Base-by-base conservation (phyloP, 2,888 invertebrate species). In the Plagodis pulveraria region DNA sequence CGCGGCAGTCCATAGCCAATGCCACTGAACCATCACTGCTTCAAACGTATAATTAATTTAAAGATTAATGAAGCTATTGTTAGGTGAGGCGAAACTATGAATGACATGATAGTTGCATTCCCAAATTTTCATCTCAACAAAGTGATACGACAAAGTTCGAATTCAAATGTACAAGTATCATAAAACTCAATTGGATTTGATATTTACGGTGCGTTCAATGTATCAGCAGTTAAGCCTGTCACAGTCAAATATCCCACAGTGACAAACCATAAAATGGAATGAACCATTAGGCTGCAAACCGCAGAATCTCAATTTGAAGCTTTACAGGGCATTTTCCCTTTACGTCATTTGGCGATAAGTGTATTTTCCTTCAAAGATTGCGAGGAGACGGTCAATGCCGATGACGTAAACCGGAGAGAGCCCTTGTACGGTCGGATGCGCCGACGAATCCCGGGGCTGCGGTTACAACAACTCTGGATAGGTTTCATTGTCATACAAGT, bases 391-490 rank as follows among this genome's bases (percentile, higher is more conserved):
- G 34, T 42, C 45, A 81, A 70, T 73, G 78, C 63, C 69, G 63
- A 73, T 87, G 87, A 87, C 85, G 86, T 84, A 80, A 84, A 67
- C 69, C 12, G 45, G 38, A 38, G 63, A 38, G 73, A 84, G 92
- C 84, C 92, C 92, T 92, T 92, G 90, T 80, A 88, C 87, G 89
- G 86, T 83, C 78, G 76, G 89, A 76, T 88, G 89, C 83, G 68
- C 72, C 78, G 81, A 79, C 83, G 83, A 84, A 86, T 86, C 88
- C 82, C 82, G 84, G 74, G 86, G 83, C 80, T 92, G 84, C 76
- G 83, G 85, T 88, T 90, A 88, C 89, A 86, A 84, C 88, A 78
- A 84, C 86, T 85, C 76, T 71, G 85, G 85, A 87, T 86, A 80
- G 72, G 78, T 89, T 91, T 89, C 91, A 89, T 84, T 86, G 91